These are phyloP conservation scores for Sylvilagus floridanus DNA, from an alignment of 2,797 vertebrate species.

Conservation along the genomic window DNA sequence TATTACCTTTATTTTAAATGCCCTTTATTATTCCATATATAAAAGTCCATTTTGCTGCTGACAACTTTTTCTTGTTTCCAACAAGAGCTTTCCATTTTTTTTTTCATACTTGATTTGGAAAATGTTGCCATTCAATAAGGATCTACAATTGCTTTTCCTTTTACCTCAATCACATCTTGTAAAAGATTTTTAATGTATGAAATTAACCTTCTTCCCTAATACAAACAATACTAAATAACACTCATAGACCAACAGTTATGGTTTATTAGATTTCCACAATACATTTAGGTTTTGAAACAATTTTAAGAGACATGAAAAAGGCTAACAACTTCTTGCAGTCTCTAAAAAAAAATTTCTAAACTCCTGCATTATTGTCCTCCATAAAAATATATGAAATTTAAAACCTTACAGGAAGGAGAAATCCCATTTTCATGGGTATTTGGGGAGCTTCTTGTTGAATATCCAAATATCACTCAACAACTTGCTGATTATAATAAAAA, in stretches of 20 bases:
- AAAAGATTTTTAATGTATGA: not conserved
- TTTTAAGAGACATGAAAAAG: not conserved
- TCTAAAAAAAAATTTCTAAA: conserved; percentile 5
- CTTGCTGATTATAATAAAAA: not conserved
- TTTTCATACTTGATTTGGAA: not conserved
- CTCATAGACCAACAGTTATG: not conserved
- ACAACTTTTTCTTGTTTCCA: not conserved
- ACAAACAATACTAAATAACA: conserved; percentile 31
- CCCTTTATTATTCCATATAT: not conserved
- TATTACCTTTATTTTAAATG: conserved; percentile 61
- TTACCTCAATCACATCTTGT: not conserved
- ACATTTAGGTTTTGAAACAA: not conserved
- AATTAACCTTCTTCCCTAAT: not conserved
- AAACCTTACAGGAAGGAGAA: conserved; percentile 30
- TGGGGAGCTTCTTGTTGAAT: not conserved
- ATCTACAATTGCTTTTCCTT: conserved; percentile 8
- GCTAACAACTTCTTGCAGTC: not conserved
- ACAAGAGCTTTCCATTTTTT: not conserved
- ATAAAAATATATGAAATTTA: conserved; percentile 24
- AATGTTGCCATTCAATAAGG: conserved; percentile 15
- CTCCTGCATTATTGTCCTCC: not conserved
- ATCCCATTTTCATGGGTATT: not conserved
- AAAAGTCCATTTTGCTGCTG: conserved; percentile 46
- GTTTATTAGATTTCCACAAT: conserved; percentile 5
- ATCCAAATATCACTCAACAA: not conserved